These are phyloP conservation scores for Falco novaeseelandiae DNA, from an alignment of 2,797 vertebrate genomes.

Conservation along the genomic window DNA sequence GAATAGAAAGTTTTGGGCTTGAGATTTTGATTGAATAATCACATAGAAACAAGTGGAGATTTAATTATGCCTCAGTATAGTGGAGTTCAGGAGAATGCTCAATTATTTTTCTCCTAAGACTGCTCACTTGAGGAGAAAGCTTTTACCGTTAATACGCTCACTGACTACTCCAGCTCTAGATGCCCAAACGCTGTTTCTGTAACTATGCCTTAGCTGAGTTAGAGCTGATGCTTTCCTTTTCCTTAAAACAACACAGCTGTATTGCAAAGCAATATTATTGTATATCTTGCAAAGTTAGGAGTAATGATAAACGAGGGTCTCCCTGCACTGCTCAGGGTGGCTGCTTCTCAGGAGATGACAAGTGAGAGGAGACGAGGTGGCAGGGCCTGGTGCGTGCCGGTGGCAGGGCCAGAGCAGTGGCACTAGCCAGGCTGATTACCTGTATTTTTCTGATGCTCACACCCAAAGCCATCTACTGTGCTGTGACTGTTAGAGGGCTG, in stretches of 20 bases:
- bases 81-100: neutral
- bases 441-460: neutral
- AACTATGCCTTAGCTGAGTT: rapidly evolving
- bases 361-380: neutral
- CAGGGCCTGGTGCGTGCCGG: no score
- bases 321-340: neutral
- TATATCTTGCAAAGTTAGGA: rapidly evolving
- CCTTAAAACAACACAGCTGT: neutral
- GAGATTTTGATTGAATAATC: neutral
- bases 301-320: neutral
- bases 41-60: neutral
- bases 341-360: rapidly evolving
- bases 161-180: neutral
- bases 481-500: neutral
- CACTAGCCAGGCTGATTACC: neutral
- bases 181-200: neutral
- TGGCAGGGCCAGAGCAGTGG: no score
- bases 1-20: neutral
- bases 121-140: neutral
- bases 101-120: neutral
- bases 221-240: neutral
- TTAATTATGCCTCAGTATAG: neutral
- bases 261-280: rapidly evolving
- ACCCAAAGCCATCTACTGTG: neutral
- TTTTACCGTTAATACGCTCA: neutral